Evolutionary conservation across 1,140 invertebrate species (phyloP), one percentile per base, ranked within the genome.

Genomic region (Pseudomyrmex sp.): DNA sequence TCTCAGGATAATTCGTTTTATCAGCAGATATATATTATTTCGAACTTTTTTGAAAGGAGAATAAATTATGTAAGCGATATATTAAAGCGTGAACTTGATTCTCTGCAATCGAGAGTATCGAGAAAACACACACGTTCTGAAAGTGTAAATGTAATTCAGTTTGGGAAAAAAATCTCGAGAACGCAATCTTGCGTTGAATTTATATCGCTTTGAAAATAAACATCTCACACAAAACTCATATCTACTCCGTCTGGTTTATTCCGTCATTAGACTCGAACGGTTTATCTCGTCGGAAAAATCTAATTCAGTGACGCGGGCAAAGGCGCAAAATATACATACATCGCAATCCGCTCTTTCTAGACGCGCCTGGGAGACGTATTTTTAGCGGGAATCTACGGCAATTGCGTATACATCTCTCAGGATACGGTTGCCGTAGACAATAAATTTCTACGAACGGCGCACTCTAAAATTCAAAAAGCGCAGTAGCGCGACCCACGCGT

Each of bases 231-330:
- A 7, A 59, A 35, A 5, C 5, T 65, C 10, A 18, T 59, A 15
- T 50, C 20, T 12, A 7, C 9, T 46, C 2, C 35, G 35, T 35
- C 5, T 35, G 35, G 35, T 46, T 48, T n/a, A 35, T 59, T 26
- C 20, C 10, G 15, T 46, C 54, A 50, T 80, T 20, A 70, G 35
- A 18, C n/a, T 59, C n/a, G 66, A 35, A 61, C n/a, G 46, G 20
- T 72, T 56, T n/a, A 35, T n/a, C 56, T 79, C 18, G 66, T 46
- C 35, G 35, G 5, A 80, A 80, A 80, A 80, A 70, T 80, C 56
- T 72, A 59, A 79, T 79, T 75, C 15, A 63, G 20, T 15, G 56
- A 44, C 48, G 10, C 15, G 61, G 8, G 10, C 15, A 61, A 48
- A 61, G 23, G 20, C 48, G 4, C 35, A 20, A 23, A 48, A 59